phyloP scores from a whole-genome alignment of 2,797 vertebrate genomes.

The Coracias cyanogaster region DNA sequence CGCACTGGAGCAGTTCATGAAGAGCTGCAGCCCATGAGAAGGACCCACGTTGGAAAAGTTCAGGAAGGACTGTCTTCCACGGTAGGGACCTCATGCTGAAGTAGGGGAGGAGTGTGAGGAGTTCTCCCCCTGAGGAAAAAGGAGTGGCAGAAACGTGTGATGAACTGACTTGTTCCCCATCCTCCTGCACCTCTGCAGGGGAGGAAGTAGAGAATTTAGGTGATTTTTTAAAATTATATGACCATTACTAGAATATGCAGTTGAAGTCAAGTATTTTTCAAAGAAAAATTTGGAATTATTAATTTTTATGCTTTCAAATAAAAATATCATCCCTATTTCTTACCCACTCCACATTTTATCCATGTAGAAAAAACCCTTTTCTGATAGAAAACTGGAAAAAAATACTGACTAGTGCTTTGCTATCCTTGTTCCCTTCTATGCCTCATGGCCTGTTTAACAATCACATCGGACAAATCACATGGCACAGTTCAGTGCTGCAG shows the following conservation, averaged over 20 bases:
- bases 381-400: neutral
- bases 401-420: neutral
- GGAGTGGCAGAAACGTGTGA: no score
- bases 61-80: no score
- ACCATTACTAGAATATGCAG: neutral
- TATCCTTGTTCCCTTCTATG: neutral
- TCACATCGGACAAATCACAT: no score
- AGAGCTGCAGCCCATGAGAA: no score
- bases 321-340: neutral
- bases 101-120: no score
- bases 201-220: no score
- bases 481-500: neutral
- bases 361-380: neutral
- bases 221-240: neutral
- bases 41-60: no score
- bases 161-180: no score
- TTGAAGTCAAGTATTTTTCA: neutral
- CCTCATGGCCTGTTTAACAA: neutral
- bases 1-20: no score
- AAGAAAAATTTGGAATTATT: neutral
- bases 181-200: no score
- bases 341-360: accelerated
- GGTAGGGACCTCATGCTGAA: no score
- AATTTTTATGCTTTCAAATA: neutral
- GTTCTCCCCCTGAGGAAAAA: no score